Base-by-base conservation (phyloP, 2,888 invertebrate species). In the Tyria jacobaeae region DNA sequence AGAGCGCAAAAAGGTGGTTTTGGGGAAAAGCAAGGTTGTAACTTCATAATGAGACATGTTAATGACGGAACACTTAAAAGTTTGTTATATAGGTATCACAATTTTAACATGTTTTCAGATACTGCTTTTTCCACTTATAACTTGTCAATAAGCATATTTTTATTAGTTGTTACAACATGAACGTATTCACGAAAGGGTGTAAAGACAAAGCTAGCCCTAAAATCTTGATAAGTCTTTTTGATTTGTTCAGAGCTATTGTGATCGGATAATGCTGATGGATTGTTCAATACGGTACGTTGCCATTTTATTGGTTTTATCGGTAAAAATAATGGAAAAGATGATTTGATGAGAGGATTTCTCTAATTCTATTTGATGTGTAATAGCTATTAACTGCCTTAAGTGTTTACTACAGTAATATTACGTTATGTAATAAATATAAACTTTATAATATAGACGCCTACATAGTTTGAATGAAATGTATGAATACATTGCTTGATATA, bases 1-100 rank as follows among this genome's bases (percentile, higher is more conserved):
- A 50, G 52, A 77, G 61, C 10, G 60, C 63, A 64, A 52, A 67
- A 73, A 71, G 64, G 78, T 71, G 70, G 59, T 76, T 76, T 76
- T 63, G 48, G 51, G 60, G 44, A 57, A 51, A 57, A 56, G 60
- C 31, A 68, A 58, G 63, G 58, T 53, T 68, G 67, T 64, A 56
- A 60, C 50, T 48, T n/a, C 3, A 48, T 68, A 75, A 65, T 68
- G 75, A 77, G 64, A 59, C 60, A 74, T 66, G 63, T 62, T 71
- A 71, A 77, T 75, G 67, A 57, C 50, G 59, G 56, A 25, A 59
- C 57, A 64, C 66, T 66, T 51, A 24, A 7, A 34, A 57, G 54
- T 56, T 58, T 55, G 48, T 51, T 52, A 64, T n/a, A n/a, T n/a
- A n/a, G n/a, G n/a, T n/a, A n/a, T n/a, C n/a, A n/a, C n/a, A n/a